These are phyloP conservation scores for Oryzias melastigma DNA, from an alignment of 2,113 vertebrate genomes.

Conservation along the genomic window DNA sequence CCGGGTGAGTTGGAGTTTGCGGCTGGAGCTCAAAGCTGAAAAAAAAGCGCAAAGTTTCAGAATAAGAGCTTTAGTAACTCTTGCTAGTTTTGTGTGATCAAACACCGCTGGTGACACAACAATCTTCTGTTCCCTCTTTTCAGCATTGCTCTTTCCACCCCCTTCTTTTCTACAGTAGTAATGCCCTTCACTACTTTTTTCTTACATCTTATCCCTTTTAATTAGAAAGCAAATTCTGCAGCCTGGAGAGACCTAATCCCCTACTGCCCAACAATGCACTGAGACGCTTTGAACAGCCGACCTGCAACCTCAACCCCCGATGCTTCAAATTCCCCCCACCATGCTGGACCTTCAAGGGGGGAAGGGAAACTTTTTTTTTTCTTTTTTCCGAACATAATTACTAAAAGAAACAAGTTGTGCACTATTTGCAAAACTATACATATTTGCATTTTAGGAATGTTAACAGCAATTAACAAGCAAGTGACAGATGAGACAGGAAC, in stretches of 20 bases:
- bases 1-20: conserved; percentile 36
- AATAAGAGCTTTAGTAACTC: conserved; percentile 65
- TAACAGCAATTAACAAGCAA: conserved; percentile 70
- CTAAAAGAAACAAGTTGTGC: conserved; percentile 52
- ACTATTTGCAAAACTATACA: conserved; percentile 49
- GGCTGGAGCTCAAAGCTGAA: conserved; percentile 8
- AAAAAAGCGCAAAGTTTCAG: conserved; percentile 34
- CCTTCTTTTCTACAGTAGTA: conserved; percentile 78
- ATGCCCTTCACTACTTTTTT: conserved; percentile 77
- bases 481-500: conserved; percentile 61
- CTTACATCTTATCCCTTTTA: conserved; percentile 98
- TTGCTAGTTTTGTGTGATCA: conserved; percentile 87
- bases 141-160: conserved; percentile 74
- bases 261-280: conserved; percentile 98
- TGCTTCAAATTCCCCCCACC: conserved; percentile 58
- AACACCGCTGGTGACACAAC: conserved; percentile 91
- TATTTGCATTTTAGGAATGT: conserved; percentile 69
- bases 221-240: conserved; percentile 99
- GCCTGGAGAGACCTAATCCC: conserved; percentile 99
- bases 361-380: conserved; percentile 30
- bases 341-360: conserved; percentile 58
- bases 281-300: conserved; percentile 98
- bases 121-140: conserved; percentile 90
- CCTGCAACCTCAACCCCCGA: conserved; percentile 75
- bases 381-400: conserved; percentile 52